These are phyloP conservation scores for Corythornis vintsioides DNA, from an alignment of 2,113 vertebrate species.

Conservation along the genomic window DNA sequence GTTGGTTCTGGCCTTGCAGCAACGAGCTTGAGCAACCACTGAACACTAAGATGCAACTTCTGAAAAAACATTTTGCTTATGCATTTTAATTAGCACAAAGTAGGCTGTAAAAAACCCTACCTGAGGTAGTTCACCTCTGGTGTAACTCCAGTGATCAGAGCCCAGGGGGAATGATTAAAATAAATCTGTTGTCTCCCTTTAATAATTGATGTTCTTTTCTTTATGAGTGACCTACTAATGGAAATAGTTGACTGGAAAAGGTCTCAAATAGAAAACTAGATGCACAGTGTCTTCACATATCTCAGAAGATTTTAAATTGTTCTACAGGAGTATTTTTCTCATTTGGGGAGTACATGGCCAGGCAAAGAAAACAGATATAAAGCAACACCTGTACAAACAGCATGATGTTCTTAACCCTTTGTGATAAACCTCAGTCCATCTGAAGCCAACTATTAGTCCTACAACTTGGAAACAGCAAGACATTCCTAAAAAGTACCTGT, in stretches of 20 bases:
- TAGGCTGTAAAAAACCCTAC: not conserved
- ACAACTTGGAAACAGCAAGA: not conserved
- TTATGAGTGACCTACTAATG: conserved; percentile 4
- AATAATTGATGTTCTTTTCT: conserved; percentile 16
- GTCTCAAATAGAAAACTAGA: not conserved
- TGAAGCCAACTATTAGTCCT: not conserved
- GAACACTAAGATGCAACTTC: not conserved
- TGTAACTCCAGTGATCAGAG: not conserved
- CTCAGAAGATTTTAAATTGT: not conserved
- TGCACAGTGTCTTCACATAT: not conserved
- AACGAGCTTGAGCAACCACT: not conserved
- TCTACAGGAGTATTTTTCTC: not conserved
- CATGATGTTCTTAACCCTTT: conserved; percentile 37
- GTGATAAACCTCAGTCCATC: not conserved
- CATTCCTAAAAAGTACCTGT: not conserved
- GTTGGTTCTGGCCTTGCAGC: not conserved
- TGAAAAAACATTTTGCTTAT: not conserved
- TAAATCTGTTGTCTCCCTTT: not conserved
- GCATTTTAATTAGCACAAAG: conserved; percentile 7
- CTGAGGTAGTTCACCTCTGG: not conserved
- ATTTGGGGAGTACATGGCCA: not conserved
- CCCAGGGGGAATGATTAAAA: not conserved
- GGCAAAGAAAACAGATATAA: conserved; percentile 17
- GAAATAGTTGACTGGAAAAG: not conserved
- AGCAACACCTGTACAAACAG: conserved; percentile 42